These are phyloP conservation scores for Poecile atricapillus DNA, from an alignment of 2,113 vertebrate species.

Conservation along the genomic window DNA sequence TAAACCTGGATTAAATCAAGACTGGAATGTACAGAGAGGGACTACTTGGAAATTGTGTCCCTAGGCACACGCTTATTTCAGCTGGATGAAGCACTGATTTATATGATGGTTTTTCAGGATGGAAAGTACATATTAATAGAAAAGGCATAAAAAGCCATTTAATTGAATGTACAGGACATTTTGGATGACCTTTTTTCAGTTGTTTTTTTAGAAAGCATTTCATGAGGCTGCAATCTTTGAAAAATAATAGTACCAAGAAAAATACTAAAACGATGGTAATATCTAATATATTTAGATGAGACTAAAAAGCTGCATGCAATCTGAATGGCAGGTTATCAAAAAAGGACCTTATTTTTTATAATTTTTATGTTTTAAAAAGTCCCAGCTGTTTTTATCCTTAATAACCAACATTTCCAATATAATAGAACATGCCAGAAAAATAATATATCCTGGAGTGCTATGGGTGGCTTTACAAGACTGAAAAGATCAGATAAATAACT, in stretches of 20 bases:
- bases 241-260: not conserved
- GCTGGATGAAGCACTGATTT: not conserved
- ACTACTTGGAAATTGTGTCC: not conserved
- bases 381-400: not conserved
- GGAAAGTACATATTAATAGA: constrained; percentile 10
- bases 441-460: not conserved
- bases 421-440: not conserved
- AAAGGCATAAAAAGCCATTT: not conserved
- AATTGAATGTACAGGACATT: not conserved
- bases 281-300: not conserved
- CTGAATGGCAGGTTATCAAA: not conserved
- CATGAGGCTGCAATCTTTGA: not conserved
- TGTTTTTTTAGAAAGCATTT: not conserved
- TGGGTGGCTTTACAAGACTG: not conserved
- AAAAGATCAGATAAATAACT: not conserved
- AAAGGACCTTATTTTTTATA: not conserved
- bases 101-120: not conserved
- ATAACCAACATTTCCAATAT: not conserved
- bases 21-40: not conserved
- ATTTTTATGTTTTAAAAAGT: not conserved
- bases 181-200: not conserved
- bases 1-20: constrained; percentile 53
- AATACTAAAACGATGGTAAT: not conserved
- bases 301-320: not conserved
- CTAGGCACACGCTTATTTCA: not conserved